Conservation (phyloP, 2,113 vertebrate species). For the Heptranchias perlo region DNA sequence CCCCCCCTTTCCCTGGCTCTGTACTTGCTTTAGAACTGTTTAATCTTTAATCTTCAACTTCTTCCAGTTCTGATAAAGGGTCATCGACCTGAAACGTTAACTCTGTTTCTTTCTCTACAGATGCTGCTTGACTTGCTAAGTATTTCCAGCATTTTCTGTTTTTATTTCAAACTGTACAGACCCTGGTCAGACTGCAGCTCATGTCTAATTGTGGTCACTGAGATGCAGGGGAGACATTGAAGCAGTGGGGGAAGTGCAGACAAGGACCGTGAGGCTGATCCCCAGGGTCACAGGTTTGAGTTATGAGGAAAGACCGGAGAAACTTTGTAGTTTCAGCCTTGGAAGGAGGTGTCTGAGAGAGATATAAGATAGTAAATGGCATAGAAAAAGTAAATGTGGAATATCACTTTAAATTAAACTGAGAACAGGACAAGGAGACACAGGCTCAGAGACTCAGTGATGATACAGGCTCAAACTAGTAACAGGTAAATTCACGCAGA, state of each 20-base stretch:
- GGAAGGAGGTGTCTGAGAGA: not conserved
- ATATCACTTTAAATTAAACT: not conserved
- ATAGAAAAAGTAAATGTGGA: not conserved
- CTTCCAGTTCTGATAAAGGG: too few species aligned
- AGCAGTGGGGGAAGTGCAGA: not conserved
- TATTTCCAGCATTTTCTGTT: too few species aligned
- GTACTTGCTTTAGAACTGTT: too few species aligned
- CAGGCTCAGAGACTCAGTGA: too few species aligned
- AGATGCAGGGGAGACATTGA: not conserved
- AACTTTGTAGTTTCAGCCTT: not conserved
- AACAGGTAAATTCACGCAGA: not conserved
- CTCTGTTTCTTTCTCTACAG: too few species aligned
- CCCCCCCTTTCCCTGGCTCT: too few species aligned
- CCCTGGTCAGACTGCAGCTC: not conserved
- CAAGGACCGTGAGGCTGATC: not conserved
- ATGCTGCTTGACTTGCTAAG: too few species aligned
- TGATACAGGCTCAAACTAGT: not conserved
- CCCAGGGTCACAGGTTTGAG: not conserved
- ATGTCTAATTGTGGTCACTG: not conserved
- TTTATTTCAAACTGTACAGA: too few species aligned
- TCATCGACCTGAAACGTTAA: too few species aligned
- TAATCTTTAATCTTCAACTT: too few species aligned
- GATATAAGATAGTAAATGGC: not conserved
- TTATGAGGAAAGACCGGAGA: not conserved
- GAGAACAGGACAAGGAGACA: not conserved